Conservation (phyloP, 1,140 invertebrate genomes). For the Penaeus indicus region DNA sequence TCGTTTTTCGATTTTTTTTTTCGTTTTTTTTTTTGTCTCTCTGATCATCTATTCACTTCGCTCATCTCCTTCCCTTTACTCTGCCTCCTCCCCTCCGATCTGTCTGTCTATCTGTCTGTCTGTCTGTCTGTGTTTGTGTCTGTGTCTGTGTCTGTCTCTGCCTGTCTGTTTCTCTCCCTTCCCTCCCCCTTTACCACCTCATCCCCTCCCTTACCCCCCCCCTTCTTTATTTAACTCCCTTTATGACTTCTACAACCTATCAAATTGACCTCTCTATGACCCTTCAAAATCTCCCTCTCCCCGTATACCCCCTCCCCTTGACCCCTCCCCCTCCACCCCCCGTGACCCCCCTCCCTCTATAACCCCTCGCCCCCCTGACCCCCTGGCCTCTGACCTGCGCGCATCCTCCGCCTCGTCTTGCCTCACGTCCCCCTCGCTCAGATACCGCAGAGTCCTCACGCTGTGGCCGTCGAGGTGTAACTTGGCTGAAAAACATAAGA, state of each 20-base stretch:
- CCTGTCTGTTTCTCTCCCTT: too few species aligned
- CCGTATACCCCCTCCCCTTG: background rate
- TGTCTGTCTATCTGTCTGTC: too few species aligned
- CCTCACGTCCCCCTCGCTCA: slow-evolving; percentile 81
- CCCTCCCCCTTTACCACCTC: background rate
- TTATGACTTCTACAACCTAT: too few species aligned
- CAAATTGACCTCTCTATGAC: background rate
- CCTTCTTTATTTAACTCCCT: background rate
- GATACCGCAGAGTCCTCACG: slow-evolving; percentile 83
- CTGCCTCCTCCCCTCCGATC: too few species aligned
- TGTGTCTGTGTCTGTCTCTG: too few species aligned
- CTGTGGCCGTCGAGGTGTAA: slow-evolving; percentile 88
- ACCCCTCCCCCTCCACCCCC: background rate
- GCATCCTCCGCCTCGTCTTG: slow-evolving; percentile 85
- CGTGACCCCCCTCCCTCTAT: too few species aligned
- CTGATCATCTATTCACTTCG: too few species aligned
- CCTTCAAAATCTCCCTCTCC: background rate
- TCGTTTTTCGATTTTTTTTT: too few species aligned
- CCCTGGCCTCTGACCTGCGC: slow-evolving; percentile 68
- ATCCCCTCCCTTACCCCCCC: background rate
- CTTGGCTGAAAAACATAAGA: slow-evolving; percentile 73
- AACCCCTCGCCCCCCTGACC: background rate
- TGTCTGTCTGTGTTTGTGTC: too few species aligned
- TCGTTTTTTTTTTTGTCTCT: too few species aligned
- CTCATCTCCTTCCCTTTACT: too few species aligned